Evolutionary conservation across 2,797 vertebrate species (phyloP).

Genomic region (Oceanodroma leucorhoa): DNA sequence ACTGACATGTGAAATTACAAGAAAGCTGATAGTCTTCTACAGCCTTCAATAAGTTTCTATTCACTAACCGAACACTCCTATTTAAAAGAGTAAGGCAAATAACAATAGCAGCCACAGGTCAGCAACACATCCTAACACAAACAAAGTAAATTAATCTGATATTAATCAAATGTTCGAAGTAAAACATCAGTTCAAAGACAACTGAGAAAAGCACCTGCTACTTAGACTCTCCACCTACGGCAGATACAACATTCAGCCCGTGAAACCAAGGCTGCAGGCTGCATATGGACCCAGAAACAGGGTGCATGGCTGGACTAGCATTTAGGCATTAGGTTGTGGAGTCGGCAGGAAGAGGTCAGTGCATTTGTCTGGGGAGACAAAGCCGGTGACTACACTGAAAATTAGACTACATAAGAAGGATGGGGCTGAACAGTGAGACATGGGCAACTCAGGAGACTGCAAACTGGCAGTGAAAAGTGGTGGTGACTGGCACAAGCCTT

Average conservation of each 20-base stretch:
- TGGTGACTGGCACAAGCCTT: not conserved
- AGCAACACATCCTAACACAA: not conserved
- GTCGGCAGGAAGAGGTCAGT: rapidly evolving
- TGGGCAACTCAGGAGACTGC: rapidly evolving
- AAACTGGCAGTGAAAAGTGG: not conserved
- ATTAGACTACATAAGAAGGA: not conserved
- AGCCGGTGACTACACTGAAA: rapidly evolving
- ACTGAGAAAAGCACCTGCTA: not conserved
- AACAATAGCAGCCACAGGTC: not conserved
- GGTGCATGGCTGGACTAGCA: rapidly evolving
- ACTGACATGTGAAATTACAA: constrained; percentile 24
- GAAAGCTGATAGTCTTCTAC: constrained; percentile 26
- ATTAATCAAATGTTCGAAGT: not conserved
- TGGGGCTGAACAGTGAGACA: not conserved
- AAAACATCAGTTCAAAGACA: not conserved
- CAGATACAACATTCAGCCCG: not conserved
- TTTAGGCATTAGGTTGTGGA: not conserved
- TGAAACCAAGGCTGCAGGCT: not conserved
- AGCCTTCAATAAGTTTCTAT: constrained; percentile 9
- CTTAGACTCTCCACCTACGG: not conserved
- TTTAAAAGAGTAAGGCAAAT: not conserved
- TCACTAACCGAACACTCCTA: not conserved
- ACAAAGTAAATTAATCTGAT: not conserved
- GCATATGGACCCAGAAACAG: not conserved
- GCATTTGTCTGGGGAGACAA: not conserved